Percentiles rank a stretch among this genome's conserved stretches.
Conservation (phyloP, 2,797 vertebrate species). For the Pempheris klunzingeri region DNA sequence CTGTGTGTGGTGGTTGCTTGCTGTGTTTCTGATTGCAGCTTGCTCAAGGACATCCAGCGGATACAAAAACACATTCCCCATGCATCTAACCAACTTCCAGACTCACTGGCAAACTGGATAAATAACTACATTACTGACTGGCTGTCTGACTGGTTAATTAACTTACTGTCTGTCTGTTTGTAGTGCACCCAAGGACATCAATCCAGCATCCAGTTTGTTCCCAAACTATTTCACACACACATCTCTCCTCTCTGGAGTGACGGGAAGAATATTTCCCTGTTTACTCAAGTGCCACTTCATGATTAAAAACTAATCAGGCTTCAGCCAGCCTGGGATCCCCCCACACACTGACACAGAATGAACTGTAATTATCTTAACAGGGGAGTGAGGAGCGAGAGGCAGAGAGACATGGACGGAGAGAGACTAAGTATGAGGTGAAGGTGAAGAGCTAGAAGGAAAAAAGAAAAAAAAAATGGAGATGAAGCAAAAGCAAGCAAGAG, state of each 20-base stretch:
- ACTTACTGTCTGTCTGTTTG: constrained; percentile 73
- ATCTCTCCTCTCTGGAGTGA: constrained; percentile 65
- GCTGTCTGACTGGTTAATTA: constrained; percentile 72
- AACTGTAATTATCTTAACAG: constrained; percentile 73
- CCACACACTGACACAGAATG: constrained; percentile 66
- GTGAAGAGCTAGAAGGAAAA: constrained; percentile 9
- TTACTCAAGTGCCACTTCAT: constrained; percentile 81
- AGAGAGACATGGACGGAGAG: constrained; percentile 20
- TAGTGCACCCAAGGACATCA: constrained; percentile 72
- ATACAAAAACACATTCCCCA: constrained; percentile 45
- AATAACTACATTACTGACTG: constrained; percentile 68
- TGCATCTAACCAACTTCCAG: constrained; percentile 56
- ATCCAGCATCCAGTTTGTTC: constrained; percentile 54
- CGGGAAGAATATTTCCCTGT: constrained; percentile 77
- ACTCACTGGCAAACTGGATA: constrained; percentile 51
- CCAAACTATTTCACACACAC: constrained; percentile 53
- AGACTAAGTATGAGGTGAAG: constrained; percentile 14
- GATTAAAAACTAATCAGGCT: constrained; percentile 83
- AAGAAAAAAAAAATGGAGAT: constrained; percentile 6
- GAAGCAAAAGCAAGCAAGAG: constrained; percentile 17
- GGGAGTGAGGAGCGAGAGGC: constrained; percentile 37
- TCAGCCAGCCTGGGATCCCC: constrained; percentile 74
- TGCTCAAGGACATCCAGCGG: constrained; percentile 59
- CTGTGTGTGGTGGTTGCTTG: constrained; percentile 9
- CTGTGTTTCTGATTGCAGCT: constrained; percentile 28